A percentile compares a stretch with the other conserved stretches of the same genome.
phyloP scores from a whole-genome alignment of 2,113 vertebrate species.

The Syngnathus scovelli region DNA sequence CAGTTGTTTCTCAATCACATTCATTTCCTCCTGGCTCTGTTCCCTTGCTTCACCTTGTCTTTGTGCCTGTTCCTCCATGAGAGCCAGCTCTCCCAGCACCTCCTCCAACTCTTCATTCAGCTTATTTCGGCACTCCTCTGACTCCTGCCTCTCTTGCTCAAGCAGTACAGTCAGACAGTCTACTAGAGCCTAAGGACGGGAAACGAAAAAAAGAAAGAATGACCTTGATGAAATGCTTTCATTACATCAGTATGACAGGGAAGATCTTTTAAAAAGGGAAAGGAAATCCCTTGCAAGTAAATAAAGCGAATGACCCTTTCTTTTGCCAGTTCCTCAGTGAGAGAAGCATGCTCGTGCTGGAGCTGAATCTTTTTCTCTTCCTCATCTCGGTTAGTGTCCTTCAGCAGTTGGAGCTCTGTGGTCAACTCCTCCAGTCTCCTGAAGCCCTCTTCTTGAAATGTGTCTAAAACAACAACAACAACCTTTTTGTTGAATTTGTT shows the following conservation, averaged over 20 bases:
- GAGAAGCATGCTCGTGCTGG: slow-evolving; percentile 65
- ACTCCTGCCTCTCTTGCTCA: slow-evolving; percentile 69
- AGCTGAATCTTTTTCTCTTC: slow-evolving; percentile 64
- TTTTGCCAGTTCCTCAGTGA: slow-evolving; percentile 67
- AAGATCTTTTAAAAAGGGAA: not conserved
- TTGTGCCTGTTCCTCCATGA: slow-evolving; percentile 75
- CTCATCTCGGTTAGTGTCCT: slow-evolving; percentile 60
- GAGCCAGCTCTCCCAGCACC: slow-evolving; percentile 77
- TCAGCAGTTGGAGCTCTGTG: slow-evolving; percentile 70
- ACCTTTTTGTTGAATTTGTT: not conserved
- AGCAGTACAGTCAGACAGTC: slow-evolving; percentile 69
- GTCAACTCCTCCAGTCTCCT: slow-evolving; percentile 66
- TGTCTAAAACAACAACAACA: slow-evolving; percentile 38
- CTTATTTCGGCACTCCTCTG: slow-evolving; percentile 61
- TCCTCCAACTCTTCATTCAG: slow-evolving; percentile 79
- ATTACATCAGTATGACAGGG: not conserved
- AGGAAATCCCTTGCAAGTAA: not conserved
- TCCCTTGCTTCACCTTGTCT: slow-evolving; percentile 62
- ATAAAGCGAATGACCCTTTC: slow-evolving; percentile 74
- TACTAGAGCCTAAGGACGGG: slow-evolving; percentile 68
- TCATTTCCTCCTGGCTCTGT: slow-evolving; percentile 62
- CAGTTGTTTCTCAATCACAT: slow-evolving; percentile 70
- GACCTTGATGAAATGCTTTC: not conserved
- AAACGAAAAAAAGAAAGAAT: not conserved
- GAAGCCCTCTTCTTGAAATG: slow-evolving; percentile 65